Conservation (phyloP, 1,140 invertebrate genomes). For the Leptestheria dahalacensis region DNA sequence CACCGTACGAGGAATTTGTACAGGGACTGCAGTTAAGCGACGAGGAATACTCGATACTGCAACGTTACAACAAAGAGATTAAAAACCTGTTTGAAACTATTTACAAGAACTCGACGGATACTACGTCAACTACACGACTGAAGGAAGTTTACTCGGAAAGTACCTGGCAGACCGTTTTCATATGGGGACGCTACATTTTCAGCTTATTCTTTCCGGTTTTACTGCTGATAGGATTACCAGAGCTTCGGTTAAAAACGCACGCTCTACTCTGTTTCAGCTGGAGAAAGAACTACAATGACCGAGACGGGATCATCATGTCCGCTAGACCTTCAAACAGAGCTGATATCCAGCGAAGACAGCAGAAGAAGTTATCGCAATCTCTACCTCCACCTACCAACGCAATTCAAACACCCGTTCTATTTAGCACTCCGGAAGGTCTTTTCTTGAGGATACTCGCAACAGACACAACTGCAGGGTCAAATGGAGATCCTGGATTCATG, state of each 20-base stretch:
- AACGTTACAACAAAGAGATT: not conserved
- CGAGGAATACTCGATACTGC: not conserved
- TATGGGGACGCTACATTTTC: not conserved
- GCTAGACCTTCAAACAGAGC: not conserved
- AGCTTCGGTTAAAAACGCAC: not conserved
- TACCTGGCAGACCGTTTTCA: not conserved
- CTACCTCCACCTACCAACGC: not conserved
- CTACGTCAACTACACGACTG: not conserved
- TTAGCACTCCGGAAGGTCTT: not conserved
- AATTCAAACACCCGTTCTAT: not conserved
- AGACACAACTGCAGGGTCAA: not conserved
- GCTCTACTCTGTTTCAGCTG: not conserved
- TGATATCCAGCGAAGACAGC: not conserved
- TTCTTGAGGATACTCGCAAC: not conserved
- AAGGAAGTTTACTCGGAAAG: not conserved
- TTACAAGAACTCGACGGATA: not conserved
- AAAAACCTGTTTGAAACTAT: not conserved
- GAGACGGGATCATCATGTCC: not conserved
- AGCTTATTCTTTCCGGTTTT: not conserved
- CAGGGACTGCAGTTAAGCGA: not conserved
- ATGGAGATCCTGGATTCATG: not conserved
- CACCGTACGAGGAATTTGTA: not conserved
- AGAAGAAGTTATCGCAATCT: not conserved
- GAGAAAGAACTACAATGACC: not conserved
- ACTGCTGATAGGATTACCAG: not conserved